Evolutionary conservation across 2,888 invertebrate species (phyloP).

Genomic region (Eupithecia centaureata): DNA sequence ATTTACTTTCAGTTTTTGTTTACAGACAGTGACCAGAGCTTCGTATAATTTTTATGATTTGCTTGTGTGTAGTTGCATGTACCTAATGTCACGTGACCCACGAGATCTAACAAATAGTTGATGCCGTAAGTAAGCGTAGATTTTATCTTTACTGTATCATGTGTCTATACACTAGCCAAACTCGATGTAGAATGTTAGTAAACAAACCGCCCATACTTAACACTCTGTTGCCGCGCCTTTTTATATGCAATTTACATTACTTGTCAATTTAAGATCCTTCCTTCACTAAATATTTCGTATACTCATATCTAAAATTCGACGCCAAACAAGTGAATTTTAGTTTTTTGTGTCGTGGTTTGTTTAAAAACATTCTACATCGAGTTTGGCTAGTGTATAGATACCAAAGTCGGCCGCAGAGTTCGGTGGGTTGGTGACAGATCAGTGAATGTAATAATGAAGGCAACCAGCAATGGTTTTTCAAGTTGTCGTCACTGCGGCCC

Average conservation of each 20-base stretch:
- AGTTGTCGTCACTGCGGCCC: not conserved
- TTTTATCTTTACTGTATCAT: not conserved
- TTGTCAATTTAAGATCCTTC: too few species aligned
- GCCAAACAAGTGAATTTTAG: too few species aligned
- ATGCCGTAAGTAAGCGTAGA: constrained; percentile 64
- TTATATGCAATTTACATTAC: too few species aligned
- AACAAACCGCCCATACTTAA: too few species aligned
- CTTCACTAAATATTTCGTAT: too few species aligned
- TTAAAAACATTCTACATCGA: too few species aligned
- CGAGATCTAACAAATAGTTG: constrained; percentile 54
- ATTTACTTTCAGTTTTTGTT: constrained; percentile 47
- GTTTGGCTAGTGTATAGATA: not conserved
- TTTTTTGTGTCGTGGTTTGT: too few species aligned
- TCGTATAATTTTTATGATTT: constrained; percentile 68
- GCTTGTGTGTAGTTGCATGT: constrained; percentile 80
- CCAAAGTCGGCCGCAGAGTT: not conserved
- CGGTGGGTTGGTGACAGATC: not conserved
- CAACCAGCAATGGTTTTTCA: not conserved
- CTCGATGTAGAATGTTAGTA: too few species aligned
- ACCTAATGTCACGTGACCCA: constrained; percentile 59
- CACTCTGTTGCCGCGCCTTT: too few species aligned
- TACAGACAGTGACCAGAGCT: constrained; percentile 69
- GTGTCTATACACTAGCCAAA: too few species aligned
- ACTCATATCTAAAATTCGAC: too few species aligned
- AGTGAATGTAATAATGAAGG: not conserved